Evolutionary conservation across 35 echinoderm and acorn worm species (phyloP), one percentile per base, ranked within the genome.

Genomic region (Diadema setosum): DNA sequence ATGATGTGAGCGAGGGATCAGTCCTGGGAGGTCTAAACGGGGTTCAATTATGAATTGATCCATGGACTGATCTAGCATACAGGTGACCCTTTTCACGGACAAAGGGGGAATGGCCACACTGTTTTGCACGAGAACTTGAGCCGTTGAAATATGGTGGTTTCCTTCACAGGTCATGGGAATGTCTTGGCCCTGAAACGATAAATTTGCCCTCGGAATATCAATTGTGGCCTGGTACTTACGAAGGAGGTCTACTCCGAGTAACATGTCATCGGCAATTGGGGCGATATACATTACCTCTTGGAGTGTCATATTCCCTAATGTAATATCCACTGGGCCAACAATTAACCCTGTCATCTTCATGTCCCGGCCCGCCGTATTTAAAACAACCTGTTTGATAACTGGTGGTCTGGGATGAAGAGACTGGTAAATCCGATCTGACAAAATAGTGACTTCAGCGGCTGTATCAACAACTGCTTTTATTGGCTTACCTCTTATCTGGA

Each of bases 41-140:
- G 84, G 90, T 33, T 92, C 84, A 17, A 92, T 45, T 15, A 92
- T 36, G 41, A 67, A 92, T 6, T 87, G 44, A 12, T 87, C 29
- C 69, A 80, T 5, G 27, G 24, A 14, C 46, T 39, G 31, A 63
- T 58, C 37, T 35, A 91, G 15, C 17, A 12, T 37, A 86, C 81
- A 70, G 5, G 7, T 16, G 3, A 86, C 45, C 45, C 61, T 69
- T 18, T 31, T 73, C 3, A 81, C 85, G 20, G 31, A 81, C 21
- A 56, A 42, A 3, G 75, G 57, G 21, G 91, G 91, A 12, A 88
- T 88, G 26, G 57, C 75, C 17, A 21, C 80, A 4, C 18, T 59
- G 15, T 45, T 33, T 8, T 23, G 14, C 2, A 93, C 85, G 20
- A 44, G 5, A 4, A 93, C 91, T 33, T 36, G 11, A 35, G 85